phyloP scores from a whole-genome alignment of 2,113 vertebrate genomes.

The Corythornis madagascariensis region DNA sequence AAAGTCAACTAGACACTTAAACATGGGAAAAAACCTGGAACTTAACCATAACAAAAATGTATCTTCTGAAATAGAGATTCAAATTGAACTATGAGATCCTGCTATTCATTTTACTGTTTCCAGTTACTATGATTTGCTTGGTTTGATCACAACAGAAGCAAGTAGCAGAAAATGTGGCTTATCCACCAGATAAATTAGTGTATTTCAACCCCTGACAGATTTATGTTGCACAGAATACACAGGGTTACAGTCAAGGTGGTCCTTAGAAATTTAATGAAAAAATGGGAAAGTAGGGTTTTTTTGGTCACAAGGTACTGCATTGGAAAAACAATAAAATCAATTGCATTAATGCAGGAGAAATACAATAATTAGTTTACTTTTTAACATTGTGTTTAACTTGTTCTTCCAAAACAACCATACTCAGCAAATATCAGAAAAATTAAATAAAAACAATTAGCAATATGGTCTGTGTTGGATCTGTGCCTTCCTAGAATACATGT shows the following conservation, averaged over 20 bases:
- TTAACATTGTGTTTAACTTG: neutral
- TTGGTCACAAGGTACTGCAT: neutral
- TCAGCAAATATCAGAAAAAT: neutral
- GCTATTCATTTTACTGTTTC: neutral
- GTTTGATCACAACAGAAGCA: neutral
- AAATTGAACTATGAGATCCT: neutral
- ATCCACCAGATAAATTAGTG: neutral
- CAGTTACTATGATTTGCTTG: neutral
- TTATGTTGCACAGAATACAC: neutral
- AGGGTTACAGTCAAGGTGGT: neutral
- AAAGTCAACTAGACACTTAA: neutral
- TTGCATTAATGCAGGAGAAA: neutral
- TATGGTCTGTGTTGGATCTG: neutral
- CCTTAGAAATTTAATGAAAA: neutral
- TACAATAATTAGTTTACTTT: neutral
- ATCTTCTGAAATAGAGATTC: neutral
- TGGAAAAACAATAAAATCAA: neutral
- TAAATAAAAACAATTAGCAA: neutral
- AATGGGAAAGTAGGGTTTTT: neutral
- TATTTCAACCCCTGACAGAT: neutral
- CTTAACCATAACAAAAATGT: neutral
- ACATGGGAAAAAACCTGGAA: neutral
- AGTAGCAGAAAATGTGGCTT: neutral
- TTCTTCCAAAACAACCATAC: neutral
- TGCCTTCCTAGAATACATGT: too few relatives aligned